phyloP scores from a whole-genome alignment of 2,888 invertebrate species.

The Octodonta nipae region DNA sequence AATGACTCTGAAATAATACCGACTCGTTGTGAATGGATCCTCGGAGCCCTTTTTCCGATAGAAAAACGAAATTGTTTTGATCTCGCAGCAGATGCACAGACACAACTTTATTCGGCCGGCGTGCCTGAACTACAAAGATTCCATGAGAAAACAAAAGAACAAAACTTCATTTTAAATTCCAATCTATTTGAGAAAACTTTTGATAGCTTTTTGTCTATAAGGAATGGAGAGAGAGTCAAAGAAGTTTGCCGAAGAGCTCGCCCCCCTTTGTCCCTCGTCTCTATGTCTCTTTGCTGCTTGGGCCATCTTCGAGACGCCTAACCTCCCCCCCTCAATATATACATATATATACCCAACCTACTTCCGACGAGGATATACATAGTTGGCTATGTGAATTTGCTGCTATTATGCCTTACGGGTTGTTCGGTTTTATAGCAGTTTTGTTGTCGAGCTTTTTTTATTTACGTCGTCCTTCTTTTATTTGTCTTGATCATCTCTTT shows the following conservation, averaged over 20 bases:
- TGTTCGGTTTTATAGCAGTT: slow-evolving; percentile 11
- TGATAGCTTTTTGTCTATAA: slow-evolving; percentile 25
- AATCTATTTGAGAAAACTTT: slow-evolving; percentile 25
- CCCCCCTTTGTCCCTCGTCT: slow-evolving; percentile 2
- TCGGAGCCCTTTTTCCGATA: no score
- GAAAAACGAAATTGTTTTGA: slow-evolving; percentile 13
- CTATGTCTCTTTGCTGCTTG: slow-evolving; percentile 8
- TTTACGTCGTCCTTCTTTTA: no score
- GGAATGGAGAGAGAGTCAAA: slow-evolving; percentile 20
- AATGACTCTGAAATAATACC: no score
- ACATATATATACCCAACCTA: no score
- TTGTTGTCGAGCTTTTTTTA: slow-evolving; percentile 1
- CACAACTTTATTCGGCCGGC: slow-evolving; percentile 11
- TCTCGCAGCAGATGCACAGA: slow-evolving; percentile 14
- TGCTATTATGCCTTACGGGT: slow-evolving; percentile 11
- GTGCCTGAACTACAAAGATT: slow-evolving; percentile 16
- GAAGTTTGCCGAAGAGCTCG: slow-evolving; percentile 14
- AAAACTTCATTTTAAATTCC: slow-evolving; percentile 26
- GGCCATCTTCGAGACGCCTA: no score
- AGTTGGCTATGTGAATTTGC: slow-evolving; percentile 13
- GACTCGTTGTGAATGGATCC: no score
- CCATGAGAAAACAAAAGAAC: slow-evolving; percentile 14
- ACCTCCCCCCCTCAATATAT: slow-evolving; percentile 2
- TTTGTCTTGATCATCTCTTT: no score
- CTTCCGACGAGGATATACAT: no score